phyloP scores from a whole-genome alignment of 35 echinoderm and acorn worm genomes.

The Heliocidaris tuberculata region DNA sequence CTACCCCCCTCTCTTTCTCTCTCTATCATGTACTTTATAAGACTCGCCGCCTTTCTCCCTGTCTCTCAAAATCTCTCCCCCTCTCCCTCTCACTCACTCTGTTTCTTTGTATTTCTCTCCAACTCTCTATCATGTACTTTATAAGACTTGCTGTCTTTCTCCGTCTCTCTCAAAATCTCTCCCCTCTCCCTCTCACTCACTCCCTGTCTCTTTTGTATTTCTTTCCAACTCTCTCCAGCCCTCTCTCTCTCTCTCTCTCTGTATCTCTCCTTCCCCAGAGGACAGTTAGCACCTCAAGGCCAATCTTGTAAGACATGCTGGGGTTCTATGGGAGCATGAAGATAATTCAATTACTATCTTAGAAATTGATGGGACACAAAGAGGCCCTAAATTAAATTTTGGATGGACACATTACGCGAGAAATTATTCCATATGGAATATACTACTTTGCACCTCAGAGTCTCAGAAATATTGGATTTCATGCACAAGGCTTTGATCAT shows the following conservation, averaged over 20 bases:
- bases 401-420: neutral
- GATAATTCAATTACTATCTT: neutral
- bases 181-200: no score
- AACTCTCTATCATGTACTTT: no score
- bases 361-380: neutral
- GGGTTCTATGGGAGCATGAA: slow-evolving; percentile 1
- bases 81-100: no score
- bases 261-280: neutral
- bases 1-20: no score
- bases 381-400: slow-evolving; percentile 12
- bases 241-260: no score
- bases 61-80: no score
- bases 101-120: no score
- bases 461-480: neutral
- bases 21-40: no score
- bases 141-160: no score
- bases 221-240: no score
- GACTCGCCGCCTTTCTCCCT: no score
- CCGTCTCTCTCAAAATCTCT: no score
- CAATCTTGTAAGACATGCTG: slow-evolving; percentile 9
- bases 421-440: slow-evolving; percentile 13
- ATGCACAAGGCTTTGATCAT: neutral
- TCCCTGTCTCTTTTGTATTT: neutral
- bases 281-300: neutral
- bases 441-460: neutral